A percentile compares a stretch with the other conserved stretches of the same genome.
Conservation (phyloP, 35 echinoderm and acorn worm genomes). For the Lytechinus pictus region DNA sequence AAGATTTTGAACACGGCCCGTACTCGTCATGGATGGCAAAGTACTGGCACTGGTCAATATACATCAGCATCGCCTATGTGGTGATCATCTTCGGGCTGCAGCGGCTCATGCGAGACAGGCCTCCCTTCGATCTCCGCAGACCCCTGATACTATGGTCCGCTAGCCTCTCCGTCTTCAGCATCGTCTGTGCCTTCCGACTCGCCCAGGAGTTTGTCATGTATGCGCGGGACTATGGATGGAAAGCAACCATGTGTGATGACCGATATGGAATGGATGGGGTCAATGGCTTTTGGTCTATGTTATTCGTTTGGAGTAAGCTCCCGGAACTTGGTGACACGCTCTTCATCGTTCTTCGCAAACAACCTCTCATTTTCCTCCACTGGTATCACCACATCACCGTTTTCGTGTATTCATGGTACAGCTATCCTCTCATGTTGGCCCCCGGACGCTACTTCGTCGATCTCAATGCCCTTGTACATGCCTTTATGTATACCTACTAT, state of each 20-base stretch:
- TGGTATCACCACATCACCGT: slow-evolving; percentile 99
- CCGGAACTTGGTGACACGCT: slow-evolving; percentile 96
- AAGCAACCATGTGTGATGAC: slow-evolving; percentile 86
- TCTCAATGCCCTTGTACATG: slow-evolving; percentile 85
- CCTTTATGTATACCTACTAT: slow-evolving; percentile 98
- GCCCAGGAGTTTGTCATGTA: slow-evolving; percentile 68
- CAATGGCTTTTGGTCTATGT: slow-evolving; percentile 84
- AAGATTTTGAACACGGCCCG: slow-evolving; percentile 80
- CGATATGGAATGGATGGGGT: slow-evolving; percentile 75
- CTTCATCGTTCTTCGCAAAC: slow-evolving; percentile 91
- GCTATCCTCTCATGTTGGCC: slow-evolving; percentile 74
- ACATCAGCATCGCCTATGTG: slow-evolving; percentile 74
- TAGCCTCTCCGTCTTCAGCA: slow-evolving; percentile 87
- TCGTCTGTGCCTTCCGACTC: slow-evolving; percentile 76
- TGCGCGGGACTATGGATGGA: slow-evolving; percentile 69
- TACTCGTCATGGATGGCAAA: slow-evolving; percentile 70
- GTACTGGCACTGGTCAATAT: slow-evolving; percentile 78
- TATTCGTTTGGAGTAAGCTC: slow-evolving; percentile 88
- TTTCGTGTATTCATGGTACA: slow-evolving; percentile 82
- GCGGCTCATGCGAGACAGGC: slow-evolving; percentile 74
- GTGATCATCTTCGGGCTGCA: slow-evolving; percentile 89
- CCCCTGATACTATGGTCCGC: slow-evolving; percentile 84
- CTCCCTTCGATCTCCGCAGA: slow-evolving; percentile 62
- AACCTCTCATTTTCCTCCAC: slow-evolving; percentile 97
- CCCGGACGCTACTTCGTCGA: slow-evolving; percentile 88